Evolutionary conservation across 2,888 invertebrate genomes (phyloP), one percentile per base, ranked within the genome.

Genomic region (Pecten maximus): DNA sequence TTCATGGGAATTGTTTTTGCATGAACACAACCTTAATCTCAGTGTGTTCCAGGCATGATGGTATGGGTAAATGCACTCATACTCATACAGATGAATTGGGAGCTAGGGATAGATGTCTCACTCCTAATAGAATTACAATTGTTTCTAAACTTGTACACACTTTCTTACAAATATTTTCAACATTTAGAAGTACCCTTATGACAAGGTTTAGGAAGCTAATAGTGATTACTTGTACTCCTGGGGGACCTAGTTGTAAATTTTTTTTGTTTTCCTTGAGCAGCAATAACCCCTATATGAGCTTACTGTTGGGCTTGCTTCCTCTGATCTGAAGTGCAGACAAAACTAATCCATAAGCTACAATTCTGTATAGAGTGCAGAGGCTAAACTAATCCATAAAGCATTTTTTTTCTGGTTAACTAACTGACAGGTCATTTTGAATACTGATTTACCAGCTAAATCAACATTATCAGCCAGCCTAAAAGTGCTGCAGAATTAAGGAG

Each of bases 371-470:
- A 74, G 74, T 28, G 28, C 74, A 74, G 60, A 74, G 74, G 28
- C 74, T 35, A 74, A 28, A 74, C 74, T 74, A 74, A 74, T 74
- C 74, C 74, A 74, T 74, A 74, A 74, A 74, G 4, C 74, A 12
- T 74, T 15, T 74, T 74, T 74, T 74, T 74, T 35, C 35, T 74
- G 74, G 74, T 74, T 74, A 74, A 15, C 35, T 74, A 74, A 74
- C 74, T 35, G 74, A 35, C 74, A 74, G 74, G 74, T 74, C 74
- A 74, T 74, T 74, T 74, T 74, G 74, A 74, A 74, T 74, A 74
- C 74, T 74, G 74, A 74, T 74, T 74, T 74, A 74, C 74, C 74
- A 74, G 74, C 74, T 74, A 74, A 74, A 74, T 74, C 74, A 74
- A 74, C 74, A 74, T 35, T 28, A 74, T 74, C 74, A 74, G 0